Evolutionary conservation across 2,888 invertebrate genomes (phyloP), one percentile per base, ranked within the genome.

Genomic region (Clistopyga incitator): DNA sequence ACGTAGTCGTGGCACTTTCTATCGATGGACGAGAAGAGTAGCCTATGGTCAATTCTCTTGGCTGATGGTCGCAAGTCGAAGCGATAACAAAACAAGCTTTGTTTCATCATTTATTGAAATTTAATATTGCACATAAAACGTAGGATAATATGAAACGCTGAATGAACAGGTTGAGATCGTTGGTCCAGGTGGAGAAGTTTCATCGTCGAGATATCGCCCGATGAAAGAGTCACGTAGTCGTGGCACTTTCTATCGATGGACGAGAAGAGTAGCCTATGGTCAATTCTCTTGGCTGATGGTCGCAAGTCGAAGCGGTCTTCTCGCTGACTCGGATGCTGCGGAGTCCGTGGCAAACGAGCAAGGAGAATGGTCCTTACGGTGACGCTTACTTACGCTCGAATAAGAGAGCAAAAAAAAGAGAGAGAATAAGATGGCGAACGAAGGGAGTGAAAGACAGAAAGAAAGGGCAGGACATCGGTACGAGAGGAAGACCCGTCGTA

Each of bases 241-340:
- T 54, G 71, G 29, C 61, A 82, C 78, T 72, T 78, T 82, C 74
- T 61, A 68, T 74, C 68, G 59, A 65, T 38, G 42, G 38, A 45
- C 61, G 68, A 13, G 4, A 18, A 25, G n/a, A n/a, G 74, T 34
- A 59, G 76, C 29, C 76, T 56, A 64, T 72, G 77, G 81, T 81
- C 81, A 81, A 81, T 81, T 81, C 67, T 50, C 65, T 71, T 78
- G 50, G 75, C 42, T 74, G 79, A 80, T 71, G 71, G 77, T 77
- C 68, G 54, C 45, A 20, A 47, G 13, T 47, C 68, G 82, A 76
- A 78, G 81, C 78, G 71, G 59, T 79, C 75, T 82, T 84, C 81
- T 76, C 75, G 79, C 79, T 84, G 82, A 84, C 82, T 82, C 82
- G 76, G 67, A 82, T 59, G 25, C 67, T 70, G 74, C 45, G 45